Conservation (phyloP, 2,113 vertebrate genomes). For the Raja brachyura region DNA sequence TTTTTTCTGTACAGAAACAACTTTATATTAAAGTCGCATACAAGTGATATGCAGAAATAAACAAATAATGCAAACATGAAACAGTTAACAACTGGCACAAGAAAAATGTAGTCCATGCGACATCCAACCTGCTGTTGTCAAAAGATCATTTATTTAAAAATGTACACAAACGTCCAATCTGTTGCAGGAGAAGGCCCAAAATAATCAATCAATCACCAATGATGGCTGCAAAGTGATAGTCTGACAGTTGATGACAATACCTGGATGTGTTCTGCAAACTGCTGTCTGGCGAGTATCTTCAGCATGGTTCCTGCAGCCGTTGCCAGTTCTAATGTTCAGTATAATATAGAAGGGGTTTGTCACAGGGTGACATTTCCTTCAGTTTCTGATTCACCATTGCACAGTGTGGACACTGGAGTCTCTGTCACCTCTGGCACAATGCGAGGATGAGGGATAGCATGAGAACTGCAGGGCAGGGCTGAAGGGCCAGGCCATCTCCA, state of each 20-base stretch:
- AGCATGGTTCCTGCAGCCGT: slow-evolving; percentile 64
- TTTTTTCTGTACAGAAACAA: slow-evolving; percentile 29
- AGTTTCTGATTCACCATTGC: slow-evolving; percentile 68
- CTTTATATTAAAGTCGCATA: slow-evolving; percentile 26
- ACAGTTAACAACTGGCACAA: slow-evolving; percentile 24
- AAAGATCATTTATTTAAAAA: slow-evolving; percentile 97
- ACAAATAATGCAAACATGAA: not conserved
- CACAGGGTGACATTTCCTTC: slow-evolving; percentile 66
- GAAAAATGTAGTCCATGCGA: slow-evolving; percentile 28
- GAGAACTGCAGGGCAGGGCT: slow-evolving; percentile 52
- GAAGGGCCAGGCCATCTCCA: slow-evolving; percentile 67
- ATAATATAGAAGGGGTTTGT: slow-evolving; percentile 69
- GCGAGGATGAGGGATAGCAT: slow-evolving; percentile 63
- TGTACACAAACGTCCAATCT: slow-evolving; percentile 81
- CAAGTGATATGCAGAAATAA: slow-evolving; percentile 21
- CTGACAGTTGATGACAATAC: slow-evolving; percentile 81
- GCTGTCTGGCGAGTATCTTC: slow-evolving; percentile 48
- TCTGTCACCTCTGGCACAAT: slow-evolving; percentile 80
- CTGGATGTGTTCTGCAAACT: slow-evolving; percentile 49
- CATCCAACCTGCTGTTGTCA: slow-evolving; percentile 56
- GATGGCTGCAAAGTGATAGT: slow-evolving; percentile 64
- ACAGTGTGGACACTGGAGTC: slow-evolving; percentile 57
- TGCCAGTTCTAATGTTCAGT: slow-evolving; percentile 64
- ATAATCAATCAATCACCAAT: slow-evolving; percentile 67
- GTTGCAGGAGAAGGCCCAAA: slow-evolving; percentile 74